A percentile compares a stretch with the other conserved stretches of the same genome.
Conservation (phyloP, 2,888 invertebrate genomes). For the Hemaris fuciformis region DNA sequence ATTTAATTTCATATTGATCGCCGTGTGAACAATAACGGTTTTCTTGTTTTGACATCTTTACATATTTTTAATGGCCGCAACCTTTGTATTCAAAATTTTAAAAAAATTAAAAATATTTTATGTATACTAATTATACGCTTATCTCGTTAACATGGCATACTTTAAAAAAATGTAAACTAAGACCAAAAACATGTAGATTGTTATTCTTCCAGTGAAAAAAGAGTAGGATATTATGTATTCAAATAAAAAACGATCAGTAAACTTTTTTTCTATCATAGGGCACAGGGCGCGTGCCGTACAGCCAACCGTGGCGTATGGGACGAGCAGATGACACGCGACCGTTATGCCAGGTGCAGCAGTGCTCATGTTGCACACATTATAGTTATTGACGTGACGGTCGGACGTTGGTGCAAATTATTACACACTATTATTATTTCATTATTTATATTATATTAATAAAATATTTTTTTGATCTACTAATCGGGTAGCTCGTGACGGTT, state of each 20-base stretch:
- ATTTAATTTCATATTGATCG: neutral
- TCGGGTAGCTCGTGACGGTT: too few relatives aligned
- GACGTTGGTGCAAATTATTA: conserved; percentile 26
- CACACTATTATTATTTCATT: neutral
- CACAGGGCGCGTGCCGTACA: conserved; percentile 66
- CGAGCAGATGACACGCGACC: conserved; percentile 80
- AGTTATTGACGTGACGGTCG: conserved; percentile 21
- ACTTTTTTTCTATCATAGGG: conserved; percentile 36
- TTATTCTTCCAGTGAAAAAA: too few relatives aligned
- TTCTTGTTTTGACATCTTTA: too few relatives aligned
- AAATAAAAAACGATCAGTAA: neutral
- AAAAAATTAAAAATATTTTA: too few relatives aligned
- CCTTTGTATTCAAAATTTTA: too few relatives aligned
- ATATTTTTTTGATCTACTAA: too few relatives aligned
- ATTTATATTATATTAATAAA: too few relatives aligned
- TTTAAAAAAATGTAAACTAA: too few relatives aligned
- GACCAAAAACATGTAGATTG: too few relatives aligned
- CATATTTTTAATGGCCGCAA: too few relatives aligned
- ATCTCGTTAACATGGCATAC: neutral
- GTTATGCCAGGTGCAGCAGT: conserved; percentile 76
- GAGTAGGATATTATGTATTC: neutral
- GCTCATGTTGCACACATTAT: conserved; percentile 22
- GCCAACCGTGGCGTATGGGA: conserved; percentile 74
- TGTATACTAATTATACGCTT: too few relatives aligned
- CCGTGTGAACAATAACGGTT: conserved; percentile 2